A percentile compares a stretch with the other conserved stretches of the same genome.
phyloP scores from a whole-genome alignment of 2,797 vertebrate genomes.

The Thunnus albacares region DNA sequence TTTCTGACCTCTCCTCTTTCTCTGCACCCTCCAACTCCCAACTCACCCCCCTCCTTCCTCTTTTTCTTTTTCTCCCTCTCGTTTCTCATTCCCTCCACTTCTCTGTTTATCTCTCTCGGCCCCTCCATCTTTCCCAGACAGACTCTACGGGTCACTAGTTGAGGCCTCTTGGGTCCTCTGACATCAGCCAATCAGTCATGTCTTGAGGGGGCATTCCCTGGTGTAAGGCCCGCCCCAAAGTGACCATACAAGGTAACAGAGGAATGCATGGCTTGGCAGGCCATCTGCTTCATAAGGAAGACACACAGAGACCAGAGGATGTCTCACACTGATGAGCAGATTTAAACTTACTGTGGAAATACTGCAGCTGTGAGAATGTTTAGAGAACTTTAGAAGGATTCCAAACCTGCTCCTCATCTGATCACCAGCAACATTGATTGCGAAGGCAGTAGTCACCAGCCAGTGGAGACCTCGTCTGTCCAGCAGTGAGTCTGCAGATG shows the following conservation, averaged over 20 bases:
- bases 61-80: conserved; percentile 2
- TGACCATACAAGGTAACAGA: conserved; percentile 96
- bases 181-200: conserved; percentile 85
- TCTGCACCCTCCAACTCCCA: neutral
- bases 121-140: conserved; percentile 76
- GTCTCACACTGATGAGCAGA: conserved; percentile 37
- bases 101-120: conserved; percentile 26
- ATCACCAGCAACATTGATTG: too few relatives aligned
- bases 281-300: conserved; percentile 77
- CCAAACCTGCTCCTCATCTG: neutral
- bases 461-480: neutral
- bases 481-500: conserved; percentile 13
- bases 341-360: neutral
- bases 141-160: conserved; percentile 90
- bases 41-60: neutral
- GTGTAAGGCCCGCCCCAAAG: conserved; percentile 82
- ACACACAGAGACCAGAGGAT: conserved; percentile 36
- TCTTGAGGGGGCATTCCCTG: conserved; percentile 60
- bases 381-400: neutral
- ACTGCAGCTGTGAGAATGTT: neutral
- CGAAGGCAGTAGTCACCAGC: neutral
- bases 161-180: conserved; percentile 80
- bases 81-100: conserved; percentile 1
- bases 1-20: conserved; percentile 1
- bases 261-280: conserved; percentile 82